These are phyloP conservation scores for Wasmannia auropunctata DNA, from an alignment of 1,140 invertebrate species.

Conservation along the genomic window DNA sequence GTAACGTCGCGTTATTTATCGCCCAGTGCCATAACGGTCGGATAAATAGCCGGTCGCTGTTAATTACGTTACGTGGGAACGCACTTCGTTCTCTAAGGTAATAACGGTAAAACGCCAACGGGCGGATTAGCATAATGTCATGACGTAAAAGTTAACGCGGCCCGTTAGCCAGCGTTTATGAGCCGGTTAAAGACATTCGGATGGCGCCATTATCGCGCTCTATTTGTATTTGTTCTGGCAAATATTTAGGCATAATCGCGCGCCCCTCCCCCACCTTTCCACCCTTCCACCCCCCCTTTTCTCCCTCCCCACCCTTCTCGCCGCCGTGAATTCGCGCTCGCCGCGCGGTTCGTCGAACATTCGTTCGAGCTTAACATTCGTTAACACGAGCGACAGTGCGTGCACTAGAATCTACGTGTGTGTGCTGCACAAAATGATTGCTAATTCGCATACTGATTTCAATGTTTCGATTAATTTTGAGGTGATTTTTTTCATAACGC, in stretches of 20 bases:
- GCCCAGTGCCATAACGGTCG: constrained; percentile 33
- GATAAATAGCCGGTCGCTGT: constrained; percentile 54
- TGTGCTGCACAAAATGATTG: neutral
- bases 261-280: too few species aligned
- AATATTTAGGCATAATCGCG: constrained; percentile 54
- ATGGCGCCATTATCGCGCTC: constrained; percentile 34
- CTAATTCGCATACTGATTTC: neutral
- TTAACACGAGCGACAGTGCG: neutral
- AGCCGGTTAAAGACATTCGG: constrained; percentile 49
- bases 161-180: constrained; percentile 49
- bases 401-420: neutral
- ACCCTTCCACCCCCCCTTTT: too few species aligned
- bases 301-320: too few species aligned
- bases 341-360: constrained; percentile 1
- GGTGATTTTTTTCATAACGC: neutral
- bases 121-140: constrained; percentile 52
- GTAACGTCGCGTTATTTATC: constrained; percentile 56
- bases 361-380: constrained; percentile 33
- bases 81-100: constrained; percentile 44
- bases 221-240: constrained; percentile 55
- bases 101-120: constrained; percentile 36
- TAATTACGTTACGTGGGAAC: constrained; percentile 55
- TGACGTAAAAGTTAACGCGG: constrained; percentile 56
- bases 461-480: neutral
- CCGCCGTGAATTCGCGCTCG: neutral